Evolutionary conservation across 1,140 invertebrate genomes (phyloP), one percentile per base, ranked within the genome.

Genomic region (Atta colombica): DNA sequence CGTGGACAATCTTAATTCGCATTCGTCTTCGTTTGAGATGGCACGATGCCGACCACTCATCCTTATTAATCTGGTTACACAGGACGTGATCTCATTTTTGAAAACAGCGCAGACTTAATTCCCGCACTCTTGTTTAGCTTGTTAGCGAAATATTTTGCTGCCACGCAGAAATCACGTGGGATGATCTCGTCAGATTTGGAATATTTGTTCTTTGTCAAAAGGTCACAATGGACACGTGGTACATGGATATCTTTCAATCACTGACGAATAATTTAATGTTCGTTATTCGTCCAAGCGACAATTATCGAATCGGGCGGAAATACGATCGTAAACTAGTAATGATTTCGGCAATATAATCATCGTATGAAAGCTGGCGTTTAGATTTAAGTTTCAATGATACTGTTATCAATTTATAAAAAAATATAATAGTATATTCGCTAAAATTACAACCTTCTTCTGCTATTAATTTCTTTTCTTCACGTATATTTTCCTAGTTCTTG

Each of bases 301-400:
- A 81, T 71, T 81, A 81, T 45, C n/a, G 65, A 53, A 68, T 55
- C 25, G 49, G 10, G 7, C 21, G 65, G 65, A 71, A 81, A 81
- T 69, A 81, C 7, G 65, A 81, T 81, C 77, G 25, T 81, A 81
- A 81, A 81, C 77, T 81, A 39, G 16, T 81, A 81, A 71, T 45
- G 16, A 81, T 69, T 81, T 80, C 65, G 55, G 16, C 14, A 21
- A 10, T 71, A 69, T 81, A 58, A 81, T 55, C 4, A 65, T 65
- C 16, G 21, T 55, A 39, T 10, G 49, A 39, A 65, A 77, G 10
- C 60, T 49, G 21, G 16, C n/a, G 18, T 78, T 18, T 16, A 77
- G 49, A n/a, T 35, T 61, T 14, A 5, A 63, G 39, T 63, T 28
- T 63, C 66, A 81, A 71, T 8, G 65, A 71, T 81, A 81, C 14